These are phyloP conservation scores for Salvator merianae DNA, from an alignment of 2,113 vertebrate genomes.

Conservation along the genomic window DNA sequence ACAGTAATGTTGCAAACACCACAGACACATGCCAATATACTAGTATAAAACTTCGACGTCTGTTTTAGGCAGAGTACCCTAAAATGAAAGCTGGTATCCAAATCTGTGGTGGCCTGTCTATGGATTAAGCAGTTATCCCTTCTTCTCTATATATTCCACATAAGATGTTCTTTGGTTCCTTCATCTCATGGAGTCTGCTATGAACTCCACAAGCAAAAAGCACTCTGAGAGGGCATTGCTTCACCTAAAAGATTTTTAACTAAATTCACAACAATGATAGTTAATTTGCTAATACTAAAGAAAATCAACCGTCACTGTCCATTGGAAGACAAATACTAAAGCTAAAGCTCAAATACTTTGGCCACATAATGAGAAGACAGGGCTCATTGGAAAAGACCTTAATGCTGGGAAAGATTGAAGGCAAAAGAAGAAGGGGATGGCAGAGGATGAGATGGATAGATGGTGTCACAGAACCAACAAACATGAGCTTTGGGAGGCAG, in stretches of 20 bases:
- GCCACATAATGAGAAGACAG: too few species aligned
- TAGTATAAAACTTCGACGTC: neutral
- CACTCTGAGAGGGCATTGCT: neutral
- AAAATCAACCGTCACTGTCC: too few species aligned
- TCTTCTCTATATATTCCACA: neutral
- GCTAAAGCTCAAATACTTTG: too few species aligned
- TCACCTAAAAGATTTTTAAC: neutral
- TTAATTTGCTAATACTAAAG: neutral
- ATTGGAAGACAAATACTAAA: too few species aligned
- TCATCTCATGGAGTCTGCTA: neutral
- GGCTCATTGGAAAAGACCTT: too few species aligned
- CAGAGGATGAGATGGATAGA: too few species aligned
- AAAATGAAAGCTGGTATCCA: neutral
- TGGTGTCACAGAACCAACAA: too few species aligned
- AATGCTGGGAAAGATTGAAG: too few species aligned
- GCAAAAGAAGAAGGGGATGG: too few species aligned
- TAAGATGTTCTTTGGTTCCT: neutral
- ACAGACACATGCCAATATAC: neutral
- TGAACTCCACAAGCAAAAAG: neutral
- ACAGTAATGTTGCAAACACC: neutral
- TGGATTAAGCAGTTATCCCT: neutral
- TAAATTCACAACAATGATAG: neutral
- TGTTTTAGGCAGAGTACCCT: neutral
- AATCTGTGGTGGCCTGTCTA: neutral
- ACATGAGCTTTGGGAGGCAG: too few species aligned